A percentile compares a stretch with the other conserved stretches of the same genome.
Conservation (phyloP, 2,888 invertebrate genomes). For the Macropis europaea region DNA sequence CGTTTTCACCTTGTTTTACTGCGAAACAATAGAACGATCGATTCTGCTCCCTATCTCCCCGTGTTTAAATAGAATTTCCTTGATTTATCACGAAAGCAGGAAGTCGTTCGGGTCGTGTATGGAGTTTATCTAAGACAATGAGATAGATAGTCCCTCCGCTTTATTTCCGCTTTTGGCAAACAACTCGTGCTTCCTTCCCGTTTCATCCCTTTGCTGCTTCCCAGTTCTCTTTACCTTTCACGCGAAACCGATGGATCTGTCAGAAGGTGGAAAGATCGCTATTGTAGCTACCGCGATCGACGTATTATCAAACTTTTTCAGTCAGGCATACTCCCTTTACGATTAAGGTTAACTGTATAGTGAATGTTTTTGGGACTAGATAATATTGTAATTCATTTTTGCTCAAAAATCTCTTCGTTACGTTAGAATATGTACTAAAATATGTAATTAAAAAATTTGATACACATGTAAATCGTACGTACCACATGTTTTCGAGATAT, state of each 20-base stretch:
- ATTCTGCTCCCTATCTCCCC: background rate
- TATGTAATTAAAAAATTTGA: no score
- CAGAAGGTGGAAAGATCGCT: conserved; percentile 7
- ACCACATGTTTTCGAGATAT: no score
- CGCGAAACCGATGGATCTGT: conserved; percentile 9
- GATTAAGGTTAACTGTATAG: background rate
- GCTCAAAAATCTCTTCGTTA: no score
- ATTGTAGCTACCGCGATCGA: conserved; percentile 6
- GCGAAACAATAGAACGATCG: background rate
- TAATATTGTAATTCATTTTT: background rate
- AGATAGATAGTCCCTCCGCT: conserved; percentile 23
- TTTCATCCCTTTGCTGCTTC: background rate
- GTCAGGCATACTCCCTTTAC: background rate
- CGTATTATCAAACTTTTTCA: conserved; percentile 9
- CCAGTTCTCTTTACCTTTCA: background rate
- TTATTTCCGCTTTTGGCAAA: conserved; percentile 6
- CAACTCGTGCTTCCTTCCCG: background rate
- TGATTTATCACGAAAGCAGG: conserved; percentile 20
- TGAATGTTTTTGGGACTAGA: background rate
- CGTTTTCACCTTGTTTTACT: background rate
- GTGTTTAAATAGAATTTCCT: conserved; percentile 21
- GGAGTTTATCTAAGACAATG: conserved; percentile 32
- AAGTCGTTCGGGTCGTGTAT: conserved; percentile 20
- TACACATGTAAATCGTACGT: no score
- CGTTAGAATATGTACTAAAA: no score